These are phyloP conservation scores for Pyrrhia umbra DNA, from an alignment of 2,888 invertebrate species.

Conservation along the genomic window DNA sequence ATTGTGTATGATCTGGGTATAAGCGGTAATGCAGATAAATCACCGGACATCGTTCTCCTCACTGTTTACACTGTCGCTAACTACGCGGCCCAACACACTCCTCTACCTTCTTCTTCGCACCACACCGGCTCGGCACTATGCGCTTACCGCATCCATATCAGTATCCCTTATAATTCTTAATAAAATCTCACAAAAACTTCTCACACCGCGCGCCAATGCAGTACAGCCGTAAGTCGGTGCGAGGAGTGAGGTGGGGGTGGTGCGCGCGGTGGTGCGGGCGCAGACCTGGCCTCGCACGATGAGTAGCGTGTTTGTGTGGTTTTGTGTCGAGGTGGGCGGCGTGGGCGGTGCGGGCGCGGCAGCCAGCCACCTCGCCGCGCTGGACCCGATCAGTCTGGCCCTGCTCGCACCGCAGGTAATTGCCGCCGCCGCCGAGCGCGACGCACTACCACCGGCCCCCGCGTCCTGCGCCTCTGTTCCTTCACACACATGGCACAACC, in stretches of 20 bases:
- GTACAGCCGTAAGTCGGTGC: constrained; percentile 61
- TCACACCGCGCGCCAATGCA: constrained; percentile 35
- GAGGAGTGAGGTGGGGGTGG: constrained; percentile 76
- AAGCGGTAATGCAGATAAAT: constrained; percentile 84
- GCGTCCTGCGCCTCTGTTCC: constrained; percentile 46
- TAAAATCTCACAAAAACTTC: neutral
- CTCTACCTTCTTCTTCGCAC: constrained; percentile 83
- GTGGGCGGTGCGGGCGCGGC: constrained; percentile 89
- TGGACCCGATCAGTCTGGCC: constrained; percentile 90
- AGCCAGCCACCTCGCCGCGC: constrained; percentile 89
- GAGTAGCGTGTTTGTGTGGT: constrained; percentile 90
- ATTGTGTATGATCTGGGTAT: constrained; percentile 83
- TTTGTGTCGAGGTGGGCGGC: constrained; percentile 91
- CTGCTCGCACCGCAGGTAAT: constrained; percentile 90
- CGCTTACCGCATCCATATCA: constrained; percentile 68
- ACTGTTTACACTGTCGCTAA: constrained; percentile 85
- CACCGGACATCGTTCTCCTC: constrained; percentile 79
- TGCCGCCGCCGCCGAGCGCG: constrained; percentile 67
- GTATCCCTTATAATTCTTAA: constrained; percentile 20
- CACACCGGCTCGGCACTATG: constrained; percentile 71
- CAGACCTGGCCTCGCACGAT: constrained; percentile 81
- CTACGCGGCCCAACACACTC: constrained; percentile 78
- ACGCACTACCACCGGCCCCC: constrained; percentile 75
- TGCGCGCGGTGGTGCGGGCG: constrained; percentile 69
- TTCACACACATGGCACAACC: constrained; percentile 46